Evolutionary conservation across 2,113 vertebrate species (phyloP).

Genomic region (Rhinoderma darwinii): DNA sequence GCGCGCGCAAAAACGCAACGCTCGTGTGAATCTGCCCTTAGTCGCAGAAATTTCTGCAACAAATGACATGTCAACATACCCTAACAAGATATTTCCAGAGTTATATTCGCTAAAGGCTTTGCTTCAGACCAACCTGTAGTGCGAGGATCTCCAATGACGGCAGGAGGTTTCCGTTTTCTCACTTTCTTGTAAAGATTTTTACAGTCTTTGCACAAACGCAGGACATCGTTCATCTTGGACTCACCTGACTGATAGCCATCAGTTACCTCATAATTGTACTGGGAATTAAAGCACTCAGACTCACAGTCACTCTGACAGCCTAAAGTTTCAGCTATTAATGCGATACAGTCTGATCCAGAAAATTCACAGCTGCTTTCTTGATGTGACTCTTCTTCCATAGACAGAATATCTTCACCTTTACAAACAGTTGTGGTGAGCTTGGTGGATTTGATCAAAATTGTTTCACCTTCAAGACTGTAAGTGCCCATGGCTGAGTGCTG

Average conservation of each 20-base stretch:
- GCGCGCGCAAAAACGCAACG: too few species aligned
- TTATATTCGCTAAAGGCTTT: neutral
- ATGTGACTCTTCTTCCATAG: neutral
- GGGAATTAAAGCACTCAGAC: neutral
- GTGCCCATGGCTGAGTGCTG: neutral
- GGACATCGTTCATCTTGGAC: neutral
- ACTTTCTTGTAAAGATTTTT: constrained; percentile 4
- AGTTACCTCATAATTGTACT: neutral
- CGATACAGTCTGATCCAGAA: neutral
- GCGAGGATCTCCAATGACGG: neutral
- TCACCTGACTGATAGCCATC: constrained; percentile 8
- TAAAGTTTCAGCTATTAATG: neutral
- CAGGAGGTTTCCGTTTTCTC: neutral
- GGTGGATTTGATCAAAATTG: neutral
- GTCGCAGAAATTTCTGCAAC: too few species aligned
- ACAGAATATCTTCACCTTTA: neutral
- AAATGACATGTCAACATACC: too few species aligned
- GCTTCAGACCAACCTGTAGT: constrained; percentile 1
- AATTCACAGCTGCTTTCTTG: neutral
- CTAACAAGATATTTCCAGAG: too few species aligned
- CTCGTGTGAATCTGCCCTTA: too few species aligned
- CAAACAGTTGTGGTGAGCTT: neutral
- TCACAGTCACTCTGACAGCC: neutral
- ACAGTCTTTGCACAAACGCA: constrained; percentile 23
- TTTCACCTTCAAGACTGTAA: neutral